phyloP scores from a whole-genome alignment of 2,113 vertebrate genomes.

The Aspiorhynchus laticeps region DNA sequence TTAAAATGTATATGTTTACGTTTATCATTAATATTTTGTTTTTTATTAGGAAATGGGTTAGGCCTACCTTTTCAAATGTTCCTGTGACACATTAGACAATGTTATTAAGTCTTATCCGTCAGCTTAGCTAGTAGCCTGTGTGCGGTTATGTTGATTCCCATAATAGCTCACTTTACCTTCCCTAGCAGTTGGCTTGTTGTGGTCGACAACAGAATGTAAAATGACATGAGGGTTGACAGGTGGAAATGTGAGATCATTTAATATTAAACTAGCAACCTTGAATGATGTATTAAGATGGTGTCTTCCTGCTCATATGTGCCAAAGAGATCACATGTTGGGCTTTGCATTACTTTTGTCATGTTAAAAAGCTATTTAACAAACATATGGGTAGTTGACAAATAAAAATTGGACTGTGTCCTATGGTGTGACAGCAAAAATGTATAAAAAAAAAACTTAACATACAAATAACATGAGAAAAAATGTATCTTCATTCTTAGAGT shows the following conservation, averaged over 20 bases:
- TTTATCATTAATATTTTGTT: neutral
- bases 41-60: neutral
- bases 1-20: neutral
- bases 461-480: no score
- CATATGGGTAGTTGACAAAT: no score
- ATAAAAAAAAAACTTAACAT: no score
- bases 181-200: slow-evolving; percentile 30
- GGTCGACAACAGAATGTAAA: slow-evolving; percentile 30
- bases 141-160: neutral
- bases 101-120: neutral
- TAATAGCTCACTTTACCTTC: neutral
- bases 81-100: neutral
- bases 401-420: no score
- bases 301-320: neutral
- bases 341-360: neutral
- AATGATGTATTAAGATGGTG: neutral
- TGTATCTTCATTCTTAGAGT: no score
- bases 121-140: neutral
- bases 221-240: neutral
- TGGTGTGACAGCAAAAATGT: no score
- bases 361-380: neutral
- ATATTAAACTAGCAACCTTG: slow-evolving; percentile 33
- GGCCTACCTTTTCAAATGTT: slow-evolving; percentile 1
- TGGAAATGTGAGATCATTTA: slow-evolving; percentile 25
- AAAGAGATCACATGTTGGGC: neutral